Percentiles rank a stretch among this genome's conserved stretches.
phyloP scores from a whole-genome alignment of 2,113 vertebrate genomes.

The Elanoides forficatus region DNA sequence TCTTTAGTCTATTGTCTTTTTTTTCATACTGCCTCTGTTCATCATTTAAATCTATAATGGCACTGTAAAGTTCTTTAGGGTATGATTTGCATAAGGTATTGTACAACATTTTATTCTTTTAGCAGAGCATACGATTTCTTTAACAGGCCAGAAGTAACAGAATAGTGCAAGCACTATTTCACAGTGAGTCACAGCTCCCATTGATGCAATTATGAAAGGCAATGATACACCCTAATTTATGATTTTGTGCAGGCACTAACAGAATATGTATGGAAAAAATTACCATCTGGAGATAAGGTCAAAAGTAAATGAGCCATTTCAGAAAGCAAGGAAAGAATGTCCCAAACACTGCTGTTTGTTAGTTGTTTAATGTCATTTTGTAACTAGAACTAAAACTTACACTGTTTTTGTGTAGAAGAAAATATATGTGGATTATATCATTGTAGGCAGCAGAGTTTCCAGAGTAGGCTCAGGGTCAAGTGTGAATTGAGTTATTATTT shows the following conservation, averaged over 20 bases:
- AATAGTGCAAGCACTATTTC: not conserved
- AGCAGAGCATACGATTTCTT: not conserved
- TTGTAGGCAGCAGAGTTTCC: constrained; percentile 51
- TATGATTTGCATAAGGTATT: not conserved
- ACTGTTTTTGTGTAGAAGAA: not conserved
- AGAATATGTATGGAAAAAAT: constrained; percentile 22
- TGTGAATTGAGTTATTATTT: constrained; percentile 58
- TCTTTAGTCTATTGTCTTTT: not conserved
- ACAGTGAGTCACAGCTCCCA: not conserved
- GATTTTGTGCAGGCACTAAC: not conserved
- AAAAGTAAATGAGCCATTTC: constrained; percentile 57
- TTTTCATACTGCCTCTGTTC: not conserved
- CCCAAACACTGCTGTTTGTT: constrained; percentile 8
- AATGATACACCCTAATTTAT: not conserved
- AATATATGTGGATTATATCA: constrained; percentile 42
- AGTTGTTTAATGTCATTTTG: constrained; percentile 39
- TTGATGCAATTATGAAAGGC: not conserved
- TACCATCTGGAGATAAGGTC: constrained; percentile 54
- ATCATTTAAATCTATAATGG: not conserved
- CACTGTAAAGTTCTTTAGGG: not conserved
- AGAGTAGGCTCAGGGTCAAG: constrained; percentile 43
- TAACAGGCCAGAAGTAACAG: not conserved
- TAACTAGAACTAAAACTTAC: constrained; percentile 29
- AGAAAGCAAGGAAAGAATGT: constrained; percentile 57
- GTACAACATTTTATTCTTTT: not conserved